phyloP scores from a whole-genome alignment of 1,140 invertebrate genomes.

The Ptiloglossa arizonensis region DNA sequence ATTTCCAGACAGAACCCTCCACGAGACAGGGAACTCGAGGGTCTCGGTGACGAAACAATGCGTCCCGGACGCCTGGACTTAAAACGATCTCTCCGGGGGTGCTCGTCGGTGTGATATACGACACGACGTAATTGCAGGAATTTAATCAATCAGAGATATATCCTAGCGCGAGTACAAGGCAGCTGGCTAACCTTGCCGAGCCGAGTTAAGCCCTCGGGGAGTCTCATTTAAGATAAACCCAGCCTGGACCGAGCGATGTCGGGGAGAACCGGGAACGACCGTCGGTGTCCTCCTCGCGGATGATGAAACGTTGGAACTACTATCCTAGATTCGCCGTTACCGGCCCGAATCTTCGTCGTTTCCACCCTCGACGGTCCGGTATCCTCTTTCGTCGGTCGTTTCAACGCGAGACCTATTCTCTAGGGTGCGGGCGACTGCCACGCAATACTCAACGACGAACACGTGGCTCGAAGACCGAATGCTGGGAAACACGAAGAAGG shows the following conservation, averaged over 20 bases:
- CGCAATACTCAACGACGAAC: too few relatives aligned
- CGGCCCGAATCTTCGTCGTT: constrained; percentile 11
- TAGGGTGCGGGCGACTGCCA: too few relatives aligned
- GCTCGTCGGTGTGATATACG: constrained; percentile 71
- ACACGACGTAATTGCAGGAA: constrained; percentile 78
- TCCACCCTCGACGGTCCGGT: constrained; percentile 15
- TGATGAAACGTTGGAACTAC: constrained; percentile 72
- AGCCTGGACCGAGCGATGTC: constrained; percentile 29
- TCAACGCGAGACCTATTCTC: constrained; percentile 40
- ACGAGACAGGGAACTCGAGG: background rate
- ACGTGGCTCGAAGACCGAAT: too few relatives aligned
- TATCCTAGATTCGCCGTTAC: constrained; percentile 66
- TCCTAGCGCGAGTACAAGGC: constrained; percentile 65
- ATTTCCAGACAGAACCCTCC: background rate
- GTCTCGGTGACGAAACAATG: constrained; percentile 15
- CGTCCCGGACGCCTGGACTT: background rate
- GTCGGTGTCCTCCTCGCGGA: constrained; percentile 55
- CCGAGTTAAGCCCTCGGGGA: constrained; percentile 73
- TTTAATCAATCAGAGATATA: constrained; percentile 80
- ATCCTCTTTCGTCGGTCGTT: constrained; percentile 4
- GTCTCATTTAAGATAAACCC: constrained; percentile 78
- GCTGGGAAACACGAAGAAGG: too few relatives aligned
- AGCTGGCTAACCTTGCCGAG: constrained; percentile 65
- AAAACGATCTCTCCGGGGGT: constrained; percentile 51
- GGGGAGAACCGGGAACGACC: constrained; percentile 51